Base-by-base conservation (phyloP, 2,797 vertebrate genomes). In the Acrocephalus scirpaceus region DNA sequence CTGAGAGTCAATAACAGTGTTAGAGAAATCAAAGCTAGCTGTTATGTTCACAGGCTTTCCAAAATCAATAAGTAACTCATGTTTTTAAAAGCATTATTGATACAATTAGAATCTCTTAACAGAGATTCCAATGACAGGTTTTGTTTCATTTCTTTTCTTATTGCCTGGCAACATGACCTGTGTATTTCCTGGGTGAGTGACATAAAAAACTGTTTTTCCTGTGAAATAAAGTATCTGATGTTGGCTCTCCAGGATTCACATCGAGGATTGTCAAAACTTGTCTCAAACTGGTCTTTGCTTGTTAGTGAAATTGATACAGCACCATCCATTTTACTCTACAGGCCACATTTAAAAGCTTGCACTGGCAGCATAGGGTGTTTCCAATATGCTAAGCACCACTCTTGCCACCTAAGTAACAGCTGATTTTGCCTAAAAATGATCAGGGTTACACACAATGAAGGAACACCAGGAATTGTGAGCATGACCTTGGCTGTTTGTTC, bases 61-160 rank as follows among this genome's bases (percentile, higher is more conserved):
- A 72, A 93, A 81, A 77, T 57, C 73, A 86, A 27, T 45, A 7
- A 74, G 4, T 47, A 87, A 64, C n/a, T 92, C 27, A 27, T 70
- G 25, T 65, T 90, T 88, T 83, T 36, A 86, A 86, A 95, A 61
- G 21, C 15, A 74, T 88, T 80, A 91, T 81, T 7, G 9, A 86
- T 64, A 77, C 20, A 70, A 93, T 88, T 70, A 69, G 25, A 84
- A 71, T 30, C 29, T 54, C 14, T 80, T 61, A 13, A 61, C 30
- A 72, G 23, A 86, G 22, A 80, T 65, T 61, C 13, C n/a, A 10
- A 91, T 45, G n/a, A n/a, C 32, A 56, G 14, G 8, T 40, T 86
- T 62, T 25, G 9, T 17, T 85, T 85, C 9, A 10, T 81, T 91
- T 73, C n/a, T 75, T 82, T 71, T 54, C 29, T 44, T 44, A 61